Conservation (phyloP, 2,888 invertebrate genomes). For the Volucella zonaria region DNA sequence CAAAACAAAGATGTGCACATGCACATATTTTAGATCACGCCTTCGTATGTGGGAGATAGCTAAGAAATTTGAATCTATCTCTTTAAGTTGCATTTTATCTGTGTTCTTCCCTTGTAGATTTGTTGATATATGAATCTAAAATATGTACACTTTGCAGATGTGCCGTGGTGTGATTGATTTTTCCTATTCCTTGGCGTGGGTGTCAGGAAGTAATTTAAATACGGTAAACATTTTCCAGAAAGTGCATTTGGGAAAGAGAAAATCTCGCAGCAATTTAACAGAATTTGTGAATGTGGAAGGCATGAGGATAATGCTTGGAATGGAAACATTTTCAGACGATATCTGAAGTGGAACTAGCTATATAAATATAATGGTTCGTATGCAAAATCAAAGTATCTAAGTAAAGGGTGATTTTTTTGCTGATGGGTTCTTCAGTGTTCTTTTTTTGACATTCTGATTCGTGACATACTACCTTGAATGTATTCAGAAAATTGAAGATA, state of each 20-base stretch:
- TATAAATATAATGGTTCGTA: too few relatives aligned
- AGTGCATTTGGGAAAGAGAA: background rate
- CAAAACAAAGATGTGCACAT: slow-evolving; percentile 60
- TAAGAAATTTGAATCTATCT: slow-evolving; percentile 27
- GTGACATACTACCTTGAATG: too few relatives aligned
- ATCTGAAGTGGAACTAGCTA: too few relatives aligned
- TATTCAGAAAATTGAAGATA: too few relatives aligned
- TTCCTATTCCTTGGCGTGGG: slow-evolving; percentile 5
- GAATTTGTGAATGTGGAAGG: too few relatives aligned
- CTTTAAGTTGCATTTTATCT: slow-evolving; percentile 10
- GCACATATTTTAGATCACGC: slow-evolving; percentile 50
- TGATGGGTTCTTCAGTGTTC: too few relatives aligned
- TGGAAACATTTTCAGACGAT: too few relatives aligned
- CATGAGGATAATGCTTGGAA: too few relatives aligned
- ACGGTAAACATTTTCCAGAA: background rate
- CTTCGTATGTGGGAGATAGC: slow-evolving; percentile 37
- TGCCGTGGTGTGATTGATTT: slow-evolving; percentile 54
- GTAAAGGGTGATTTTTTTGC: too few relatives aligned
- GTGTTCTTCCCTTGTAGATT: slow-evolving; percentile 14
- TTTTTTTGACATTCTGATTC: too few relatives aligned
- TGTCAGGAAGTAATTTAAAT: background rate
- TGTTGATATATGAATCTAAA: slow-evolving; percentile 39
- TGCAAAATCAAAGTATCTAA: too few relatives aligned
- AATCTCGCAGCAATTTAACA: too few relatives aligned
- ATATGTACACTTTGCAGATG: slow-evolving; percentile 34